Base-by-base conservation (phyloP, 2,888 invertebrate species). In the Craniophora ligustri region DNA sequence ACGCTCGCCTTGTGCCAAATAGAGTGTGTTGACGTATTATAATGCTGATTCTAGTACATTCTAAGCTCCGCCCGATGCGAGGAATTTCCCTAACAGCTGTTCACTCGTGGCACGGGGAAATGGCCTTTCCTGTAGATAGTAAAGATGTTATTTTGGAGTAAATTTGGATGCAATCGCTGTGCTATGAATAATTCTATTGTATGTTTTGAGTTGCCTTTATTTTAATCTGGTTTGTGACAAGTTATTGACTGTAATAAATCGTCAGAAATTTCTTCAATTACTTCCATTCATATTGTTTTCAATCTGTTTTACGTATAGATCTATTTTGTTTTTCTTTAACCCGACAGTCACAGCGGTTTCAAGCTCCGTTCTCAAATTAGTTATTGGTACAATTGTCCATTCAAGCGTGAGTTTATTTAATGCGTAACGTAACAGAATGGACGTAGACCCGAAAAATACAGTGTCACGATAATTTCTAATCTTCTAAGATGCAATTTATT, bases 341-440 rank as follows among this genome's bases (percentile, higher is more conserved):
- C 28, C 34, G 34, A n/a, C n/a, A n/a, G n/a, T n/a, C n/a, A n/a
- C 32, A 19, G 34, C n/a, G 44, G 48, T 38, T 64, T 70, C 60
- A 46, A 64, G 55, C 36, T 66, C 64, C 63, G 18, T 36, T 63
- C 47, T 32, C 8, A 18, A 65, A 60, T 62, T 55, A 40, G 31
- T 59, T 47, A 56, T 57, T 47, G 67, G 31, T 59, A 51, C 63
- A 57, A 58, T 54, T 67, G 64, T 49, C 15, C 61, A 50, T 26
- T 59, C 49, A 53, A 49, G 49, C 72, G 65, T 62, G 44, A 54
- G 58, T 49, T 65, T 41, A 62, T 60, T 51, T 39, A 60, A 57
- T 41, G 50, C 72, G 68, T 74, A 59, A 42, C 60, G 65, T 44
- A 56, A 64, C 67, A 45, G 65, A 67, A 61, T 39, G 46, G 48